Conservation (phyloP, 2,113 vertebrate species). For the Forbesichthys papilliferus region DNA sequence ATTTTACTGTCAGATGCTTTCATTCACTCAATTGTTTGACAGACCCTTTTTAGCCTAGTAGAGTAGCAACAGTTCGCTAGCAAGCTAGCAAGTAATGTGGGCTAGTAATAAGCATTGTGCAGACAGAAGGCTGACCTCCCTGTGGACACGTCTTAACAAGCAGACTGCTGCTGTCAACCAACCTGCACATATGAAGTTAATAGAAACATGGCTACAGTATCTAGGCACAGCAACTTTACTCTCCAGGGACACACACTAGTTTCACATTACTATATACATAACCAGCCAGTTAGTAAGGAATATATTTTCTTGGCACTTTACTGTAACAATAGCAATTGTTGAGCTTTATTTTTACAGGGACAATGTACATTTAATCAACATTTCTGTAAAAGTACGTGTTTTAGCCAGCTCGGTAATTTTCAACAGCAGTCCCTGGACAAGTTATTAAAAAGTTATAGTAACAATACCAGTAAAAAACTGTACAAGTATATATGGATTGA, state of each 20-base stretch:
- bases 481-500: too few relatives aligned
- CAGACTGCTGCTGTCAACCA: conserved; percentile 65
- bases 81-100: conserved; percentile 11
- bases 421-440: too few relatives aligned
- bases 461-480: too few relatives aligned
- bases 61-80: conserved; percentile 13
- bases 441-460: too few relatives aligned
- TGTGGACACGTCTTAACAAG: conserved; percentile 62
- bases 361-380: too few relatives aligned
- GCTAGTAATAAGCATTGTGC: conserved; percentile 35
- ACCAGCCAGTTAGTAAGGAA: too few relatives aligned
- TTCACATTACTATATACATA: too few relatives aligned
- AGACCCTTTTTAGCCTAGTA: conserved; percentile 29
- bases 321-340: too few relatives aligned
- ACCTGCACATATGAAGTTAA: conserved; percentile 65
- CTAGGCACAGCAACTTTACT: conserved; percentile 27
- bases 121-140: conserved; percentile 48
- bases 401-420: too few relatives aligned
- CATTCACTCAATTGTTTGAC: conserved; percentile 14
- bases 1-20: conserved; percentile 11
- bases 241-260: conserved; percentile 54
- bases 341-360: too few relatives aligned
- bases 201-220: conserved; percentile 52
- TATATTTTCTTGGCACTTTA: too few relatives aligned
- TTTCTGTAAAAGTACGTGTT: too few relatives aligned